Evolutionary conservation across 2,797 vertebrate genomes (phyloP).

Genomic region (Crax fasciolata): DNA sequence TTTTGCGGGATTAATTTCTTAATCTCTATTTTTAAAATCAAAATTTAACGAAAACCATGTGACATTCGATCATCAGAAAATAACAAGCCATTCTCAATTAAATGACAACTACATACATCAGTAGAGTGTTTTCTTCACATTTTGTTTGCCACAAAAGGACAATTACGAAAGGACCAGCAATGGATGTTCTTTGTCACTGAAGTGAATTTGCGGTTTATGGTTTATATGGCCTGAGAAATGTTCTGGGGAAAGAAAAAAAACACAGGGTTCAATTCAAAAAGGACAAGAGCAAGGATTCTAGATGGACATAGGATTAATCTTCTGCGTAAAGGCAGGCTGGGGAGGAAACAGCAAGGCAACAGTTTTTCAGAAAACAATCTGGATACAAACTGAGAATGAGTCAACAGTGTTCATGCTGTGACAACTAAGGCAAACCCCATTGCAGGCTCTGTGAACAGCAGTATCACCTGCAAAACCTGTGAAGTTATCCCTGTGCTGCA

Average conservation of each 20-base stretch:
- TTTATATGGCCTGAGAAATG: conserved; percentile 29
- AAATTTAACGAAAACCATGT: background rate
- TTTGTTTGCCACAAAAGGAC: background rate
- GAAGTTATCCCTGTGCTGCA: background rate
- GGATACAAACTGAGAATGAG: background rate
- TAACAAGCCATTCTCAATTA: background rate
- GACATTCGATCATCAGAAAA: conserved; percentile 16
- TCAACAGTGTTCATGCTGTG: background rate
- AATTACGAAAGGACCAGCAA: conserved; percentile 13
- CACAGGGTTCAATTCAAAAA: background rate
- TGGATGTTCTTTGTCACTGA: conserved; percentile 10
- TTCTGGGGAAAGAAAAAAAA: background rate
- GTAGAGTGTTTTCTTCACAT: background rate
- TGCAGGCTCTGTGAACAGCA: background rate
- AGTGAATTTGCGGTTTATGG: conserved; percentile 25
- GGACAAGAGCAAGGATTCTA: background rate
- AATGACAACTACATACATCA: background rate
- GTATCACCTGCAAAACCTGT: rapidly evolving
- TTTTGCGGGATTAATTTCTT: conserved; percentile 18
- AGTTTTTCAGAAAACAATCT: background rate
- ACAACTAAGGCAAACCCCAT: background rate
- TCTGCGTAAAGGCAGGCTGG: background rate
- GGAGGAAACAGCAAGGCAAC: background rate
- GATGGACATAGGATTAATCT: conserved; percentile 15
- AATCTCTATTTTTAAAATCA: background rate